Conservation (phyloP, 2,888 invertebrate species). For the Eristalis tenax region DNA sequence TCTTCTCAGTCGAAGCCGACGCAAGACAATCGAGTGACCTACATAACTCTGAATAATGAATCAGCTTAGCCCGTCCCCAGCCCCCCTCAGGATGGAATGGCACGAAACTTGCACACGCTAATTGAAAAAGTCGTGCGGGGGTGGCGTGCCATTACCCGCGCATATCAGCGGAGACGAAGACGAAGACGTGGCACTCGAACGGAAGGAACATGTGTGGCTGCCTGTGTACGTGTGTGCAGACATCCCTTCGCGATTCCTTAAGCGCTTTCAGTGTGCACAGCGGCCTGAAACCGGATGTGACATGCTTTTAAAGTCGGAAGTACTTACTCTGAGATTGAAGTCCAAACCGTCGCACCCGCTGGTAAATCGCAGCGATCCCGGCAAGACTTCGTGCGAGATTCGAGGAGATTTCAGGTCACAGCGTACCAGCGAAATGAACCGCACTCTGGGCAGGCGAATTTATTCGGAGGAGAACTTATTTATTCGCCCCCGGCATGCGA, state of each 20-base stretch:
- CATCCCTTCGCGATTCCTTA: constrained; percentile 61
- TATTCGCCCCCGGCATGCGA: constrained; percentile 64
- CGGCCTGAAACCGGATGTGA: constrained; percentile 77
- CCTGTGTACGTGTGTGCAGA: not conserved
- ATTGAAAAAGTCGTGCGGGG: constrained; percentile 54
- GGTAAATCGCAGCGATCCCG: constrained; percentile 21
- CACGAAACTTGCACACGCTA: constrained; percentile 53
- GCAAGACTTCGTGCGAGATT: constrained; percentile 52
- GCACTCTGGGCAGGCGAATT: constrained; percentile 17
- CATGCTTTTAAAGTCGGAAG: constrained; percentile 81
- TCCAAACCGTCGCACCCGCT: constrained; percentile 34
- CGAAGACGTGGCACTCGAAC: constrained; percentile 35
- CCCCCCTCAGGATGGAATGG: not conserved
- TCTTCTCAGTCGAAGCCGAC: constrained; percentile 18
- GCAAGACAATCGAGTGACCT: constrained; percentile 67
- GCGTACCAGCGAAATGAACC: constrained; percentile 35
- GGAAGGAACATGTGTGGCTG: constrained; percentile 39
- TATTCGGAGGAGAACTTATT: constrained; percentile 8
- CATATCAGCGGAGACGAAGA: constrained; percentile 22
- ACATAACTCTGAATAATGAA: constrained; percentile 65
- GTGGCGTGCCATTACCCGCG: constrained; percentile 7
- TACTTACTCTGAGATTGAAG: constrained; percentile 80
- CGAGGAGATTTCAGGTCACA: constrained; percentile 22
- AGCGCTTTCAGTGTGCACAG: constrained; percentile 65
- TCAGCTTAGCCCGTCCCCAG: constrained; percentile 48